phyloP scores from a whole-genome alignment of 2,797 vertebrate species.

The Chaetophractus vellerosus region DNA sequence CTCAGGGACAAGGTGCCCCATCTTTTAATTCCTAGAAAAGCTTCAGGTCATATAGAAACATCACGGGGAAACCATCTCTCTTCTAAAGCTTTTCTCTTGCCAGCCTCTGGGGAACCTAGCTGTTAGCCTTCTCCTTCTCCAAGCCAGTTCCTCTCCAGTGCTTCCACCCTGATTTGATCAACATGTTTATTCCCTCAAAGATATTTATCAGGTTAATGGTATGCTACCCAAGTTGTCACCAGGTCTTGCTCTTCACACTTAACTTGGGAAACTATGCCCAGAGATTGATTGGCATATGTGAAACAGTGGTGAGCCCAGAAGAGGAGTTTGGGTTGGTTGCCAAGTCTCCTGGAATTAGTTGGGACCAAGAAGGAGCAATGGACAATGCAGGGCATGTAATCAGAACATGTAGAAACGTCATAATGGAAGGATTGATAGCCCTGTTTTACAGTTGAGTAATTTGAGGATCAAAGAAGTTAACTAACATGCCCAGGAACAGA shows the following conservation, averaged over 20 bases:
- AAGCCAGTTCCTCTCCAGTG: not conserved
- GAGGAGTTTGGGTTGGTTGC: not conserved
- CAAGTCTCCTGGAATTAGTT: not conserved
- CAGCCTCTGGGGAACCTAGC: not conserved
- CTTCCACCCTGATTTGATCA: not conserved
- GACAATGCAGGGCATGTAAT: not conserved
- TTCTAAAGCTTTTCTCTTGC: not conserved
- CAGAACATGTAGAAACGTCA: not conserved
- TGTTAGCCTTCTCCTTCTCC: not conserved
- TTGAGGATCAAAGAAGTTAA: not conserved
- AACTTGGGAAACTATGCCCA: not conserved
- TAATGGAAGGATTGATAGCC: slow-evolving; percentile 28
- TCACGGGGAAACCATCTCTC: not conserved
- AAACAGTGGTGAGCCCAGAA: not conserved
- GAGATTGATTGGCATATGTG: not conserved
- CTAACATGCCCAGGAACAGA: not conserved
- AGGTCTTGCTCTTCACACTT: not conserved
- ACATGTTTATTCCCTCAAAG: slow-evolving; percentile 30
- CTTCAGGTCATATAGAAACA: not conserved
- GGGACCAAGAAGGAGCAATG: not conserved
- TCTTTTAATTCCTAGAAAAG: not conserved
- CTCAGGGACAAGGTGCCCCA: not conserved
- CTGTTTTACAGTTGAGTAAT: slow-evolving; percentile 22
- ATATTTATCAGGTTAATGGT: slow-evolving; percentile 29
- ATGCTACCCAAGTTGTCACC: not conserved